Percentiles rank a stretch among this genome's conserved stretches.
phyloP scores from a whole-genome alignment of 2,113 vertebrate species.

The Regulus satrapa region DNA sequence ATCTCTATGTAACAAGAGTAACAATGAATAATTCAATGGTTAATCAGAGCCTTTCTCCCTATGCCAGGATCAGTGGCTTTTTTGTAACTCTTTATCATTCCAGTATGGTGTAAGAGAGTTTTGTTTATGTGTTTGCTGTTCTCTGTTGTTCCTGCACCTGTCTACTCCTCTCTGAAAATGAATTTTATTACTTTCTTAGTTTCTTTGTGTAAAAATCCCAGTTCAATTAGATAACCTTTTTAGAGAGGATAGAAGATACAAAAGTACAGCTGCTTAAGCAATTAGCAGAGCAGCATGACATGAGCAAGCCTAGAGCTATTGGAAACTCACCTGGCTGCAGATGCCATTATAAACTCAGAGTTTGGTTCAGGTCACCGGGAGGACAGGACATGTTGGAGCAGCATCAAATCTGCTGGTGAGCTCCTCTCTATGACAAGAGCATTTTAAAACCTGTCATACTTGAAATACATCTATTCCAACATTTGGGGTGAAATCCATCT shows the following conservation, averaged over 20 bases:
- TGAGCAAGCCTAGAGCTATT: conserved; percentile 27
- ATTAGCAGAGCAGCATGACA: conserved; percentile 19
- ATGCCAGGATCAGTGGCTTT: not conserved
- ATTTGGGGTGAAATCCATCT: not conserved
- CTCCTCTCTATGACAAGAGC: not conserved
- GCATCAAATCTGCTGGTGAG: not conserved
- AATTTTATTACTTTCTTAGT: not conserved
- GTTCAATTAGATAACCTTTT: not conserved
- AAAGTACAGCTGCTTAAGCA: conserved; percentile 38
- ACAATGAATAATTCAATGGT: not conserved
- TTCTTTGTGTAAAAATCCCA: not conserved
- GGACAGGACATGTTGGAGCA: not conserved
- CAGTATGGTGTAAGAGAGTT: not conserved
- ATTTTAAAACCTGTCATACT: not conserved
- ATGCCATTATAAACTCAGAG: not conserved
- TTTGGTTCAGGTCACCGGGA: not conserved
- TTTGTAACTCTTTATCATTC: not conserved
- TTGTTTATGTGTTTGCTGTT: not conserved
- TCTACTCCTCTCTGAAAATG: not conserved
- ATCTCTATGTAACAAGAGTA: not conserved
- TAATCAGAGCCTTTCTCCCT: not conserved
- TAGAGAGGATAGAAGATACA: not conserved
- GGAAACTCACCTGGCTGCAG: conserved; percentile 22
- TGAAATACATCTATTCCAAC: not conserved
- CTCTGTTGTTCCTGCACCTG: conserved; percentile 4